Base-by-base conservation (phyloP, 2,888 invertebrate genomes). In the Hypomecis atomaria region DNA sequence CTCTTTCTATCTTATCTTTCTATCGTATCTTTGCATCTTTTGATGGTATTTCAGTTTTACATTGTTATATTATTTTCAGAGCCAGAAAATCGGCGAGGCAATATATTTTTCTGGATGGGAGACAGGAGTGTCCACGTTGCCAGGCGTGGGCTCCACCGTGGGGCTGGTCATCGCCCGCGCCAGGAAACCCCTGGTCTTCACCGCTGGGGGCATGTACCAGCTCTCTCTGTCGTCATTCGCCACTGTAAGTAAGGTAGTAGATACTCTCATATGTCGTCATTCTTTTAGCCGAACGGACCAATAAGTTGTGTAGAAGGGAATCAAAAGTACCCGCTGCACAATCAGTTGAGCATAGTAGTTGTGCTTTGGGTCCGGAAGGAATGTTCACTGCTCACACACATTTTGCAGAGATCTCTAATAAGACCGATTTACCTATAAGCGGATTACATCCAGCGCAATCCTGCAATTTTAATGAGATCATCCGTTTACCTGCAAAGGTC, bases 201-300 rank as follows among this genome's bases (percentile, higher is more conserved):
- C 88, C 3, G 92, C 90, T 33, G 92, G 92, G 9, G 91, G 90
- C 9, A 83, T 92, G 82, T 90, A 87, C 45, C 78, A 86, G n/a
- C 83, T 92, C 0, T 88, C 91, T 0, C 82, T 91, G 4, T 76
- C 73, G 11, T 86, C 90, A 0, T 92, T 85, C 67, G 81, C 84
- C 5, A 79, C 79, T 63, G 91, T 91, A 77, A 76, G 89, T 79
- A n/a, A n/a, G n/a, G n/a, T n/a, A n/a, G n/a, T n/a, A n/a, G n/a
- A n/a, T n/a, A 42, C n/a, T 37, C 33, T 44, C 0, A n/a, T 56
- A 1, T 9, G 5, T 13, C 23, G 2, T 10, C 7, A 40, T 40
- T 40, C 3, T 40, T 23, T 23, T 23, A n/a, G n/a, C n/a, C n/a
- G n/a, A n/a, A n/a, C n/a, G n/a, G n/a, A n/a, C n/a, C n/a, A n/a